phyloP scores from a whole-genome alignment of 2,113 vertebrate species.

The Pelmatolapia mariae region DNA sequence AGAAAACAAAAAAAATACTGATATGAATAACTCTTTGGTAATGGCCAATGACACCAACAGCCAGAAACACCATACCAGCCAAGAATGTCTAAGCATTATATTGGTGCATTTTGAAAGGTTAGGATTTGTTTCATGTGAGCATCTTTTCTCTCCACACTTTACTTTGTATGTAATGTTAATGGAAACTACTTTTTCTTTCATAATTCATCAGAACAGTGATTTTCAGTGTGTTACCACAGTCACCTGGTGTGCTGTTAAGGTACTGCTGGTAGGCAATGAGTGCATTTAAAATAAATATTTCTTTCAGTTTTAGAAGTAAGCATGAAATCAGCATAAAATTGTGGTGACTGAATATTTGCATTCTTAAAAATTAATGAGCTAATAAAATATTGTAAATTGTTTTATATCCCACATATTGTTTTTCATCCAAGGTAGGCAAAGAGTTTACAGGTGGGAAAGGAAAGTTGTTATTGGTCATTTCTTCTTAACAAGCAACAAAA shows the following conservation, averaged over 20 bases:
- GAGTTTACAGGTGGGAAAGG: not conserved
- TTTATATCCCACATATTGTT: not conserved
- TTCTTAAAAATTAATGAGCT: not conserved
- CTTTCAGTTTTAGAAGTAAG: not conserved
- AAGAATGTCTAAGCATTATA: not conserved
- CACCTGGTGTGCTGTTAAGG: not conserved
- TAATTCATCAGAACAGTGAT: not conserved
- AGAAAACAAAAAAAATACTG: not conserved
- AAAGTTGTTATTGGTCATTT: not conserved
- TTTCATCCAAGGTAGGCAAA: not conserved
- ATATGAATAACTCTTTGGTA: not conserved
- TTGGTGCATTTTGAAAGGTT: not conserved
- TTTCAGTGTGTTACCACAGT: not conserved
- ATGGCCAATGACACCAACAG: not conserved
- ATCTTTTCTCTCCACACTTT: not conserved
- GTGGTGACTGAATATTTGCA: not conserved
- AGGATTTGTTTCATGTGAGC: not conserved
- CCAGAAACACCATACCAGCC: not conserved
- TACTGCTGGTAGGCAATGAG: not conserved
- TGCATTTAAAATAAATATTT: not conserved
- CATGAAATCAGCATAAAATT: not conserved
- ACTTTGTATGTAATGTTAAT: not conserved
- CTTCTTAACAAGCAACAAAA: not conserved
- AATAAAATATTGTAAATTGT: not conserved
- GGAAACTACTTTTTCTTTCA: not conserved